A percentile compares a stretch with the other conserved stretches of the same genome.
phyloP scores from a whole-genome alignment of 2,797 vertebrate species.

The Rhinoraja longicauda region DNA sequence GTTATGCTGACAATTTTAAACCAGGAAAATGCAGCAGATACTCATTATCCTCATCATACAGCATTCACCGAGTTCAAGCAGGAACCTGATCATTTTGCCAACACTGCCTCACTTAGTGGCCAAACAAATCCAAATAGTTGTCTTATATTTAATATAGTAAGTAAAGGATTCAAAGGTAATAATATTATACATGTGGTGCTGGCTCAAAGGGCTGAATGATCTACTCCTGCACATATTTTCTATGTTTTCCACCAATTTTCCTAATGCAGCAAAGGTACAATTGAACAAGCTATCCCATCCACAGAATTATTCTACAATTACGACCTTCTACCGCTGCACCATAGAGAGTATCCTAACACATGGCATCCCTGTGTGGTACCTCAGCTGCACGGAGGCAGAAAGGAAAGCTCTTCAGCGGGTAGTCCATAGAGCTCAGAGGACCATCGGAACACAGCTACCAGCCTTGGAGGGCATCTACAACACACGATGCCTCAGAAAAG shows the following conservation, averaged over 20 bases:
- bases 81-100: slow-evolving; percentile 11
- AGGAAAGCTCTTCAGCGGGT: no score
- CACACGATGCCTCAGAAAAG: no score
- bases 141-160: neutral
- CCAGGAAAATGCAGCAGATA: neutral
- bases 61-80: neutral
- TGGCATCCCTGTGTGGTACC: no score
- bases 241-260: neutral
- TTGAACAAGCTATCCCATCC: neutral
- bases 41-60: slow-evolving; percentile 14
- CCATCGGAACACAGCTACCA: no score
- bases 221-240: neutral
- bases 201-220: no score
- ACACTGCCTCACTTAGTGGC: neutral
- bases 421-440: no score
- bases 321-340: no score
- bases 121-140: neutral
- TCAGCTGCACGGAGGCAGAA: no score
- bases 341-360: no score
- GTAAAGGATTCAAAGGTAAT: neutral
- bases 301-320: neutral
- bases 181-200: neutral
- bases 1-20: slow-evolving; percentile 33
- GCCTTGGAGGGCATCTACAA: no score
- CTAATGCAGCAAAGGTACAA: neutral